A percentile compares a stretch with the other conserved stretches of the same genome.
These are phyloP conservation scores for Julus scanicus DNA, from an alignment of 2,888 invertebrate genomes.

Conservation along the genomic window DNA sequence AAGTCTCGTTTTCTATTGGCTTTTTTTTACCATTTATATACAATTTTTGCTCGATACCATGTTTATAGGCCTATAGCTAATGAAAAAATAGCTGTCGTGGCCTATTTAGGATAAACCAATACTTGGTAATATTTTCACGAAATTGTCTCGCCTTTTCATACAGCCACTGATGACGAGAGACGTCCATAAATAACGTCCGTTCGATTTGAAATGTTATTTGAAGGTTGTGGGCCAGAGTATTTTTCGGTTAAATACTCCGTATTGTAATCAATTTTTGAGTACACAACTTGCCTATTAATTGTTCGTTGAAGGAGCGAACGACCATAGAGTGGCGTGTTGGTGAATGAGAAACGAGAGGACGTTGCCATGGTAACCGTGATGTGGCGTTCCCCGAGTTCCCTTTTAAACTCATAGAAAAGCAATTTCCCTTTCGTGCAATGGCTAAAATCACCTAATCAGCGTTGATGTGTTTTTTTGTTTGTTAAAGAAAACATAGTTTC, in stretches of 20 bases:
- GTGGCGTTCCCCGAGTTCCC: neutral
- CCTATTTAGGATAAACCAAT: neutral
- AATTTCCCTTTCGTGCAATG: neutral
- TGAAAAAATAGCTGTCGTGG: neutral
- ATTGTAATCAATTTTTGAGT: no score
- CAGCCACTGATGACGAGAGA: neutral
- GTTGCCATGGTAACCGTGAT: neutral
- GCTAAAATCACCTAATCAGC: neutral
- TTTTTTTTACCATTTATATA: neutral
- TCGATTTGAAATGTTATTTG: no score
- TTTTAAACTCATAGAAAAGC: neutral
- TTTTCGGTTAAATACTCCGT: no score
- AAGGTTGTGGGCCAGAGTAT: no score
- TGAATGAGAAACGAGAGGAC: neutral
- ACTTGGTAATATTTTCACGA: neutral
- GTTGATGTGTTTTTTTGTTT: neutral
- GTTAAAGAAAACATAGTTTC: neutral
- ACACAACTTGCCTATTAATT: no score
- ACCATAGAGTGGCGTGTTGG: neutral
- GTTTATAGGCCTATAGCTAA: neutral
- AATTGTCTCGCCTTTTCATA: neutral
- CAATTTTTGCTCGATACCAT: neutral
- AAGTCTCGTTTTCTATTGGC: neutral
- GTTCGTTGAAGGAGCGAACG: neutral
- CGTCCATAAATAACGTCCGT: neutral